Evolutionary conservation across 2,888 invertebrate genomes (phyloP).

Genomic region (Cheilosia impressa): DNA sequence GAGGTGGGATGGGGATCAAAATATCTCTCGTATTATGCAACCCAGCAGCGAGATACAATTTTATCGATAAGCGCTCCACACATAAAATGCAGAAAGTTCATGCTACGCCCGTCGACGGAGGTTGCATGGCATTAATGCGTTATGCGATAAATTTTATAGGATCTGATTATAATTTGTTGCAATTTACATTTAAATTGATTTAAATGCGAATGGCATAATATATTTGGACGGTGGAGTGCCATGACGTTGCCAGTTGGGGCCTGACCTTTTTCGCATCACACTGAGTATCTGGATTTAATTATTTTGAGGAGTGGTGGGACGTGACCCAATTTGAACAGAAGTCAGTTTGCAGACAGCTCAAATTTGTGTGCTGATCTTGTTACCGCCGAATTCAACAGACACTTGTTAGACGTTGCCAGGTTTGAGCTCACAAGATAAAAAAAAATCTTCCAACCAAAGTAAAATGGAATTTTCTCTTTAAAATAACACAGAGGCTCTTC

Average conservation of each 20-base stretch:
- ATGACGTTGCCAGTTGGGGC: constrained; percentile 6
- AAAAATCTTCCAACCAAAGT: too few species aligned
- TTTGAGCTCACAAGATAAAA: too few species aligned
- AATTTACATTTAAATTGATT: constrained; percentile 20
- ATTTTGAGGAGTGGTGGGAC: too few species aligned
- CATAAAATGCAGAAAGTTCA: constrained; percentile 34
- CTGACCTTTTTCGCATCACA: neutral
- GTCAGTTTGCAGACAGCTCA: too few species aligned
- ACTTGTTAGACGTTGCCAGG: too few species aligned
- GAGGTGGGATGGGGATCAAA: neutral
- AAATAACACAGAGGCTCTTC: too few species aligned
- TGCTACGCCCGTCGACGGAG: constrained; percentile 7
- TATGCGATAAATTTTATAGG: neutral
- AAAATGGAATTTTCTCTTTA: too few species aligned
- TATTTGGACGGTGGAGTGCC: constrained; percentile 1
- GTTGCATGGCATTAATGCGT: constrained; percentile 8
- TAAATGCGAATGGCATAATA: neutral
- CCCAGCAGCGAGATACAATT: constrained; percentile 40
- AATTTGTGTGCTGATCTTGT: too few species aligned
- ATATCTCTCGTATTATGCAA: constrained; percentile 60
- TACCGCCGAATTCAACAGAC: too few species aligned
- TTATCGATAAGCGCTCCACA: constrained; percentile 47
- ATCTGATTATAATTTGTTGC: neutral
- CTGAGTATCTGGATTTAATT: too few species aligned
- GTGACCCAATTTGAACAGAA: too few species aligned